Conservation (phyloP, 2,113 vertebrate genomes). For the Hemiscyllium ocellatum region DNA sequence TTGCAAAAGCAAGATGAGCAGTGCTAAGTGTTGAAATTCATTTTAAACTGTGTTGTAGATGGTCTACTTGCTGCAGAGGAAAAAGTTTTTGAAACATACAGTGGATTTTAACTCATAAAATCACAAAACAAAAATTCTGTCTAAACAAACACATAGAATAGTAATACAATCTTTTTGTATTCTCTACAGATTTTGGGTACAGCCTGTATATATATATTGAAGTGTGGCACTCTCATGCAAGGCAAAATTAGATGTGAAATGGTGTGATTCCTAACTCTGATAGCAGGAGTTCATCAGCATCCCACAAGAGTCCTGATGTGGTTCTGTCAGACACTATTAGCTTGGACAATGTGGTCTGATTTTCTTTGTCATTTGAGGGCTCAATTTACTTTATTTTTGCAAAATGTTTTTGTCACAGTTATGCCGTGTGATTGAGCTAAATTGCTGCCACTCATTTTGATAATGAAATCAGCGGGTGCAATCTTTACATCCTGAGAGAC, state of each 20-base stretch:
- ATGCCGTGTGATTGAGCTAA: not conserved
- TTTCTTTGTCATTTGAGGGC: not conserved
- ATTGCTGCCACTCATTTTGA: not conserved
- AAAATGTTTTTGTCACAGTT: not conserved
- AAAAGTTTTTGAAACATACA: not conserved
- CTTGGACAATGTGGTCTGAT: slow-evolving; percentile 6
- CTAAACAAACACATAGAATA: not conserved
- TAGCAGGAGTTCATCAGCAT: slow-evolving; percentile 24
- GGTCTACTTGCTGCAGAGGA: not conserved
- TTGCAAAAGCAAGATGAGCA: not conserved
- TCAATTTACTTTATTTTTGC: not conserved
- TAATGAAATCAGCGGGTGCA: not conserved
- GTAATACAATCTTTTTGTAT: not conserved
- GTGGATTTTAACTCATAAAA: not conserved
- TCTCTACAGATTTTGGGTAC: not conserved
- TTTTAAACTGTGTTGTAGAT: not conserved
- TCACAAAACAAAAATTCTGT: not conserved
- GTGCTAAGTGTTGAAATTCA: not conserved
- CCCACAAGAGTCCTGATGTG: not conserved
- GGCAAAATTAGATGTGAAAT: slow-evolving; percentile 32
- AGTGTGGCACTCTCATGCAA: not conserved
- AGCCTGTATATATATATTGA: slow-evolving; percentile 26
- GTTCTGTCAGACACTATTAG: slow-evolving; percentile 9
- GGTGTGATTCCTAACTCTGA: not conserved
- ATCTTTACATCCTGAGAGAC: not conserved